A percentile compares a stretch with the other conserved stretches of the same genome.
Conservation (phyloP, 2,888 invertebrate species). For the Agrochola lychnidis region DNA sequence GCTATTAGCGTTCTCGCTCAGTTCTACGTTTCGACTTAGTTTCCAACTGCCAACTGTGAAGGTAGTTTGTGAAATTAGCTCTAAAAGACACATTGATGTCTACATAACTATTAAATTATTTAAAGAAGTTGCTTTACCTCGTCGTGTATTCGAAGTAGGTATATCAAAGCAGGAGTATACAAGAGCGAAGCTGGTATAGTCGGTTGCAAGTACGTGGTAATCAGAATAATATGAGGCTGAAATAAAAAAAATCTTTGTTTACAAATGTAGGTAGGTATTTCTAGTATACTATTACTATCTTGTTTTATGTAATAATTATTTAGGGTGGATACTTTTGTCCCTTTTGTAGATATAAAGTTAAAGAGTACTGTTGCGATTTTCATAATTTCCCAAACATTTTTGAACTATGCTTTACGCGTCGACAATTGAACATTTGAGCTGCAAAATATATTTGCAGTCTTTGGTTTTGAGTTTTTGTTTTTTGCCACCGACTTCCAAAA, state of each 20-base stretch:
- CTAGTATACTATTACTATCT: neutral
- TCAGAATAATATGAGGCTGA: neutral
- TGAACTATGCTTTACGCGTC: neutral
- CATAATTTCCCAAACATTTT: neutral
- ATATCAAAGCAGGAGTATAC: slow-evolving; percentile 82
- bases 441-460: neutral
- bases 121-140: slow-evolving; percentile 73
- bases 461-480: too few species aligned
- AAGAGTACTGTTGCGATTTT: neutral
- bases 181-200: slow-evolving; percentile 80
- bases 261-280: neutral
- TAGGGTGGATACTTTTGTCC: neutral
- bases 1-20: slow-evolving; percentile 67
- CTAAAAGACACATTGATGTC: neutral
- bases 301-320: neutral
- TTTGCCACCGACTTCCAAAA: too few species aligned
- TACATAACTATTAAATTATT: neutral
- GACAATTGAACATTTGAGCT: neutral
- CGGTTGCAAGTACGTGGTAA: slow-evolving; percentile 77
- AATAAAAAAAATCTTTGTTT: slow-evolving; percentile 7
- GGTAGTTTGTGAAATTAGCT: neutral
- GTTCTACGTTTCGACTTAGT: slow-evolving; percentile 75
- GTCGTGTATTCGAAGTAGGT: slow-evolving; percentile 68
- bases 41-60: slow-evolving; percentile 85
- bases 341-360: neutral